A percentile compares a stretch with the other conserved stretches of the same genome.
These are phyloP conservation scores for Ariolimax columbianus DNA, from an alignment of 2,888 invertebrate genomes.

Conservation along the genomic window DNA sequence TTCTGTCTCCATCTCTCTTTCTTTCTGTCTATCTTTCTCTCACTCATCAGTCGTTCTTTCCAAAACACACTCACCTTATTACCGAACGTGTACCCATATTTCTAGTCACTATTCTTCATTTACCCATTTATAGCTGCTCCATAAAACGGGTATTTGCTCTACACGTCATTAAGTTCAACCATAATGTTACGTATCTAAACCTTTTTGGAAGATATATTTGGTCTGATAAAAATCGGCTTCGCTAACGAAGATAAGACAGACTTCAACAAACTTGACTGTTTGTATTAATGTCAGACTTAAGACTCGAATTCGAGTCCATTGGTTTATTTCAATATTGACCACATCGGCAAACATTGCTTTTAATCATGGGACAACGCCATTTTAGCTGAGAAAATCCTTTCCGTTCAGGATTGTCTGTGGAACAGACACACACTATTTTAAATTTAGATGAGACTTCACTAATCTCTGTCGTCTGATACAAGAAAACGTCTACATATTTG, in stretches of 20 bases:
- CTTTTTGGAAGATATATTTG: background rate
- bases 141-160: background rate
- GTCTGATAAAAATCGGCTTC: background rate
- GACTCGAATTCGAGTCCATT: background rate
- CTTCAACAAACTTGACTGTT: background rate
- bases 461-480: background rate
- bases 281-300: background rate
- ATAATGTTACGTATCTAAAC: background rate
- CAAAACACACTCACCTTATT: too few relatives aligned
- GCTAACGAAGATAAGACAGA: background rate
- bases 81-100: too few relatives aligned
- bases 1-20: too few relatives aligned
- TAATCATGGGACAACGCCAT: background rate
- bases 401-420: too few relatives aligned
- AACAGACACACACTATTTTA: background rate
- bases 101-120: too few relatives aligned
- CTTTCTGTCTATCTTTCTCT: too few relatives aligned
- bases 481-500: too few relatives aligned
- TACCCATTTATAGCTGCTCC: too few relatives aligned
- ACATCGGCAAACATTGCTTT: background rate
- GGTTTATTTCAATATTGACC: slow-evolving; percentile 6
- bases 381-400: background rate
- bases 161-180: background rate
- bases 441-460: background rate
- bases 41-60: too few relatives aligned